Evolutionary conservation across 2,888 invertebrate genomes (phyloP), one percentile per base, ranked within the genome.

Genomic region (Opisthograptis luteolata): DNA sequence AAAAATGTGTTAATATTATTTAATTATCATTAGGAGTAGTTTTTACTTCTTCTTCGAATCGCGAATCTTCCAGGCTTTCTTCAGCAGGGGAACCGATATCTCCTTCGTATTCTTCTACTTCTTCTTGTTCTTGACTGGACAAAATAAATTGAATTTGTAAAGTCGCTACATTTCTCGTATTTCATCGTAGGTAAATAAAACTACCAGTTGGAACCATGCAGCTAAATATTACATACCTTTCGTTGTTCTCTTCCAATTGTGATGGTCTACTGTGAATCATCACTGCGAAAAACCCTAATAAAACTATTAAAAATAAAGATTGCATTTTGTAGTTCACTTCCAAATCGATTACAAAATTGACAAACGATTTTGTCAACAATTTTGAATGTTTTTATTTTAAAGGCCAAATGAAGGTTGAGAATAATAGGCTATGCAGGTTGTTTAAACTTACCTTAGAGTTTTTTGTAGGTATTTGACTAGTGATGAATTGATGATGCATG

Each of bases 171-270:
- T n/a, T n/a, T n/a, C n/a, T n/a, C n/a, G n/a, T n/a, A n/a, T n/a
- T n/a, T n/a, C n/a, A n/a, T n/a, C n/a, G n/a, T n/a, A n/a, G n/a
- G n/a, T n/a, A n/a, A n/a, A n/a, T n/a, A n/a, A n/a, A n/a, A n/a
- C n/a, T n/a, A n/a, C n/a, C n/a, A n/a, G n/a, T n/a, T n/a, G n/a
- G n/a, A n/a, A n/a, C n/a, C n/a, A n/a, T n/a, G n/a, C n/a, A n/a
- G n/a, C n/a, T n/a, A n/a, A n/a, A 15, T 30, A 17, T 34, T 44
- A 64, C 45, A 54, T 66, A 79, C 81, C 72, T 73, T 46, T 76
- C 73, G 31, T 67, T 70, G 37, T 53, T 64, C 36, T 78, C 72
- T 12, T 75, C 68, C 8, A 65, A 43, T 15, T 63, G 61, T 20
- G 73, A 60, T 0, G 81, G 80, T 62, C 78, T 72, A 52, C 78